A percentile compares a stretch with the other conserved stretches of the same genome.
phyloP scores from a whole-genome alignment of 2,113 vertebrate species.

The Phalacrocorax brasilianus region DNA sequence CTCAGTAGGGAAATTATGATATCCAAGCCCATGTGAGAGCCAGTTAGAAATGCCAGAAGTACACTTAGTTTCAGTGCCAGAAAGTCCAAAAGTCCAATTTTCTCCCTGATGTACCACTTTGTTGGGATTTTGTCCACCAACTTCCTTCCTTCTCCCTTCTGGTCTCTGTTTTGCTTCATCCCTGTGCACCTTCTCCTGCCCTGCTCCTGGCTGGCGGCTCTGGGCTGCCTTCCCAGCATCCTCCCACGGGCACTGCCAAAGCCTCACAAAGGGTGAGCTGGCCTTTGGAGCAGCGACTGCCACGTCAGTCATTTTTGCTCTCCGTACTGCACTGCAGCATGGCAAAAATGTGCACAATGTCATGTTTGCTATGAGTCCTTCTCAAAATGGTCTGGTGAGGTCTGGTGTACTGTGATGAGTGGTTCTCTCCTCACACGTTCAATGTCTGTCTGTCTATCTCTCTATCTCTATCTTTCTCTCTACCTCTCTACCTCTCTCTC shows the following conservation, averaged over 20 bases:
- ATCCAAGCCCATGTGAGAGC: not conserved
- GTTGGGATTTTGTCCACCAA: not conserved
- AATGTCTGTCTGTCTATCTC: not conserved
- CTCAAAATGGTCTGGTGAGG: not conserved
- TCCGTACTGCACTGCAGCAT: not conserved
- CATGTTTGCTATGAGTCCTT: not conserved
- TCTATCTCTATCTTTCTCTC: too few species aligned
- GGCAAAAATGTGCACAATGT: not conserved
- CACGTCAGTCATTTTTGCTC: not conserved
- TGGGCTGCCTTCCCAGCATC: not conserved
- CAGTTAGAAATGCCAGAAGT: not conserved
- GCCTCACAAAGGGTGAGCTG: not conserved
- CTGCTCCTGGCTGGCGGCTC: not conserved
- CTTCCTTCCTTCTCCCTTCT: not conserved
- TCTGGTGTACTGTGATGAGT: not conserved
- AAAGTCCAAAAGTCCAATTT: not conserved
- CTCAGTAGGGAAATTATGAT: not conserved
- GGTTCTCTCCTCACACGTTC: not conserved
- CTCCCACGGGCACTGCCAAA: not conserved
- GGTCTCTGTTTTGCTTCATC: not conserved
- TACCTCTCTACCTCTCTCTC: too few species aligned
- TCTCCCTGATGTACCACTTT: not conserved
- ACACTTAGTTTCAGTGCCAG: not conserved
- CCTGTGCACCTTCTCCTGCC: not conserved
- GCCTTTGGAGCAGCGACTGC: not conserved